Evolutionary conservation across 2,797 vertebrate genomes (phyloP), one percentile per base, ranked within the genome.

Genomic region (Epinephelus coioides): DNA sequence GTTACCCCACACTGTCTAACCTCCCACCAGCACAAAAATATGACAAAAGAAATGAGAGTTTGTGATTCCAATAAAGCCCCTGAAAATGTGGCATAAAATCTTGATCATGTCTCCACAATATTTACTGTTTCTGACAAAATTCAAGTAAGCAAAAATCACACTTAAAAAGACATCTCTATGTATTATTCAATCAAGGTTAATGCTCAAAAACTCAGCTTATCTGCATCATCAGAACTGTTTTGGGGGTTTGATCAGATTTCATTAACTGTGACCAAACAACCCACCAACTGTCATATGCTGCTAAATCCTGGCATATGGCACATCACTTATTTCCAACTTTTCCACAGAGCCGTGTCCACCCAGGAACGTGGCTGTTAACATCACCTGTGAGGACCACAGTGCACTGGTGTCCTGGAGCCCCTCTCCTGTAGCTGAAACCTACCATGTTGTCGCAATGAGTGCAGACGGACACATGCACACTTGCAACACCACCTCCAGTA

Each of bases 341-440:
- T 27, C 10, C 57, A 25, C 84, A 95, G 94, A 93, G 30, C 93
- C 94, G 12, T 95, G 94, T 83, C 86, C 86, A 1, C 92, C 93
- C 19, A 64, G 27, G 2, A 40, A 84, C 2, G 74, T 95, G 77
- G 43, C 5, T 6, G 73, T 90, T 0, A 25, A 50, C 0, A 0
- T 62, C 59, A 78, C 83, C 77, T 95, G 94, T 64, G 81, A 82
- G 46, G 76, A 89, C 15, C 50, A 70, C 14, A 81, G 50, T 3
- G 88, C 86, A 0, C 21, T 86, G 49, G 92, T 94, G 69, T 94
- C 93, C 69, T 95, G 95, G 95, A 82, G 66, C 2, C 74, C 73
- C 1, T 95, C 94, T 19, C 82, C 75, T 0, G 87, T 92, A 3
- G 94, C 94, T 0, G 69, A 91, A 57, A 86, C 40, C n/a, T 95